Conservation (phyloP, 2,797 vertebrate species). For the Diplodus sargus region DNA sequence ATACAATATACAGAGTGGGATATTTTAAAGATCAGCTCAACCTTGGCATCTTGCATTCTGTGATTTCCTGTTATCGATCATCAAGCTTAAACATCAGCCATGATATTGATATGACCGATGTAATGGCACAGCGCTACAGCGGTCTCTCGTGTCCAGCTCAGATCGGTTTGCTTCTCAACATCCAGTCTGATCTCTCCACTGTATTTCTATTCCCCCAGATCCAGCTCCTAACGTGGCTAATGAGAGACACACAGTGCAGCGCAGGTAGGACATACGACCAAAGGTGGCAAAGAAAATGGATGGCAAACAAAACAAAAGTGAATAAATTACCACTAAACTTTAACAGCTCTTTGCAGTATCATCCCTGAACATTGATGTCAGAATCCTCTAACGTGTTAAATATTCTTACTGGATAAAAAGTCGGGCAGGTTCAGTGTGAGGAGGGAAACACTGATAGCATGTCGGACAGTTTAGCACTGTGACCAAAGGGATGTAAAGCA, state of each 20-base stretch:
- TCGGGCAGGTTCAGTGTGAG: no score
- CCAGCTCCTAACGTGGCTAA: not conserved
- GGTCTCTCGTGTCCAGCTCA: not conserved
- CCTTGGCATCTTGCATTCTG: no score
- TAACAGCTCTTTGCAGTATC: not conserved
- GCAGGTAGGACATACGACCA: not conserved
- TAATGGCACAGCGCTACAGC: not conserved
- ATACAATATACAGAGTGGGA: not conserved
- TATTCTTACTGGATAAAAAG: no score
- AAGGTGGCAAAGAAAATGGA: not conserved
- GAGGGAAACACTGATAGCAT: no score
- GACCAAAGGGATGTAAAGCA: no score
- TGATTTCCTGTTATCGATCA: not conserved
- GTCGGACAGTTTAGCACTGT: no score
- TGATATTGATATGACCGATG: accelerated
- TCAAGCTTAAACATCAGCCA: not conserved
- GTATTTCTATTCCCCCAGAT: not conserved
- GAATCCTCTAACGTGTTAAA: no score
- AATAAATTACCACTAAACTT: not conserved
- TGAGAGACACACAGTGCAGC: not conserved
- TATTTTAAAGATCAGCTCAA: not conserved
- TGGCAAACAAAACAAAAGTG: not conserved
- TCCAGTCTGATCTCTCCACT: not conserved
- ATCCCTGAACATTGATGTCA: not conserved
- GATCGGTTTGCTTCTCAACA: not conserved